Base-by-base conservation (phyloP, 23 tunicate genomes). In the Trididemnum nubilum region DNA sequence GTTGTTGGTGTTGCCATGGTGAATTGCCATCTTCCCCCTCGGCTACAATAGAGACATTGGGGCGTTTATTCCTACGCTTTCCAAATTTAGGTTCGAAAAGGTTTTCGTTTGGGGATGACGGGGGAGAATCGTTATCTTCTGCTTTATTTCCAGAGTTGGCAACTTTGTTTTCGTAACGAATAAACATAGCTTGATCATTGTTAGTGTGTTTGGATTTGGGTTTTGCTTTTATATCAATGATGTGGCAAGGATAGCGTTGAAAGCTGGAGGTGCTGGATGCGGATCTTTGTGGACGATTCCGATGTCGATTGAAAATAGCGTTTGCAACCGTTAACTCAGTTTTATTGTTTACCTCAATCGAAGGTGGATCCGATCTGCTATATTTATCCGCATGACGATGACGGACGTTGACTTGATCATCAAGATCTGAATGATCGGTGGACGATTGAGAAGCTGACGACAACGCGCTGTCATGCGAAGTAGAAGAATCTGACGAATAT, bases 1-100 rank as follows among this genome's bases (percentile, higher is more conserved):
- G 80, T 22, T 51, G 83, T n/a, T 93, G 98, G 35, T 93, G 98
- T 51, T 93, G 98, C 98, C 98, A 93, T 38, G 35, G 76, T 24
- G 86, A 58, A 65, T 76, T 78, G 22, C 78, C 44, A 21, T 54
- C 82, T 65, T 88, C 86, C 15, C 72, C 87, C 77, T 88, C 93
- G 3, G 89, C 89, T 7, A 66, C 66, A 32, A 64, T 67, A 50
- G 83, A 80, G 0, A 24, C 60, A 36, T 61, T 85, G 22, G 77
- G 35, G 1, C 73, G 83, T 23, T 49, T 58, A n/a, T 57, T 60
- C 9, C 77, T 52, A 2, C 74, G 66, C 0, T 58, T 44, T 30
- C 83, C 83, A 30, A 85, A 77, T 36, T 77, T 76, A 2, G 70
- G 81, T 27, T 83, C 86, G 30, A 51, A 44, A 29, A 51, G 21